Conservation (phyloP, 1,140 invertebrate species). For the Aculops lycopersici region DNA sequence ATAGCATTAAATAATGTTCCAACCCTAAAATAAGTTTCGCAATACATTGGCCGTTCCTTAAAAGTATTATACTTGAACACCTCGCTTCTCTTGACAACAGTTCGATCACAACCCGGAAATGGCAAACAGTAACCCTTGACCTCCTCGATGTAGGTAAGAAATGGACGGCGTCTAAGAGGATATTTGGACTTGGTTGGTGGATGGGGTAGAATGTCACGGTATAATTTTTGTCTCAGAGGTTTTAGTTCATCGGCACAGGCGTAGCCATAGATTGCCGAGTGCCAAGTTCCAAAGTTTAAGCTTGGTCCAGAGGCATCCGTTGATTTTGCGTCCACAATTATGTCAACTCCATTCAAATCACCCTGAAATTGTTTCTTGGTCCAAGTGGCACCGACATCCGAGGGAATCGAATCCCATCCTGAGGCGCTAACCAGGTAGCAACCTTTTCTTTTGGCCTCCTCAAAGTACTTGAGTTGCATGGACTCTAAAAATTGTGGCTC, state of each 20-base stretch:
- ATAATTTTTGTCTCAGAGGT: constrained; percentile 3
- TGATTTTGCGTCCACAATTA: neutral
- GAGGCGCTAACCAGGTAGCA: constrained; percentile 57
- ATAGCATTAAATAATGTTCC: constrained; percentile 16
- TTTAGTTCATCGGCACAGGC: constrained; percentile 26
- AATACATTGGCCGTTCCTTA: constrained; percentile 25
- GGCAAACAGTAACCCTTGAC: constrained; percentile 32
- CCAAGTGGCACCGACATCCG: constrained; percentile 31
- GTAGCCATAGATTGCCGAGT: constrained; percentile 38
- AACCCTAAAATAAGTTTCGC: constrained; percentile 16
- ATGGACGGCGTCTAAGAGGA: neutral
- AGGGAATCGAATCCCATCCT: constrained; percentile 36
- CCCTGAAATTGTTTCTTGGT: constrained; percentile 9
- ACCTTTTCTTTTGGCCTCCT: constrained; percentile 34
- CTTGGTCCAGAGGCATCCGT: constrained; percentile 1
- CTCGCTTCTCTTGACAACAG: constrained; percentile 39
- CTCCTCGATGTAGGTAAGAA: constrained; percentile 11
- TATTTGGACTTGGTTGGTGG: constrained; percentile 6
- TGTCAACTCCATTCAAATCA: constrained; percentile 7
- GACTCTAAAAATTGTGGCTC: constrained; percentile 52
- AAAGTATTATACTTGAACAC: constrained; percentile 30
- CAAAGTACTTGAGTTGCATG: constrained; percentile 45
- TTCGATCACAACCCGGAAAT: constrained; percentile 43
- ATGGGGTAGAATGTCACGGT: constrained; percentile 17
- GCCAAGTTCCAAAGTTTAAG: constrained; percentile 43